phyloP scores from a whole-genome alignment of 2,888 invertebrate species.

The Ischnus inquisitorius region DNA sequence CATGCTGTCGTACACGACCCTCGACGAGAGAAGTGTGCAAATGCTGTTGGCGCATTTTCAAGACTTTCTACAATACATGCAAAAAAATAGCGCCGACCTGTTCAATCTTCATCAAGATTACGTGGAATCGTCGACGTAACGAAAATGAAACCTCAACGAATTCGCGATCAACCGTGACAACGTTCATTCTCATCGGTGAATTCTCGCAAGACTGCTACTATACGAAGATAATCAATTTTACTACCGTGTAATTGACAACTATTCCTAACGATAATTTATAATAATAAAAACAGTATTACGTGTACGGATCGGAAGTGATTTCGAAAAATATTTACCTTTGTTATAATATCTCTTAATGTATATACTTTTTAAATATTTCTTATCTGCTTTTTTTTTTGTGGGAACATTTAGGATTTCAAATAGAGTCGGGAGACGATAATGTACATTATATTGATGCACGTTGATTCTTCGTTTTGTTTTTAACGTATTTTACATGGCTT shows the following conservation, averaged over 20 bases:
- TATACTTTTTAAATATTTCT: too few species aligned
- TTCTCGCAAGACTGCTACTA: neutral
- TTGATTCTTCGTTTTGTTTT: too few species aligned
- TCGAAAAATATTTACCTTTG: neutral
- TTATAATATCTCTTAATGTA: too few species aligned
- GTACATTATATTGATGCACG: too few species aligned
- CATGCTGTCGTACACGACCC: slow-evolving; percentile 95
- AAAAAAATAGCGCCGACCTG: slow-evolving; percentile 92
- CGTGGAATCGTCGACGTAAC: slow-evolving; percentile 91
- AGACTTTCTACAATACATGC: slow-evolving; percentile 95
- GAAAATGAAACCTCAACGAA: neutral
- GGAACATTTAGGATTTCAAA: too few species aligned
- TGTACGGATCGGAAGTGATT: neutral
- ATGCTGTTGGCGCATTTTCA: slow-evolving; percentile 93
- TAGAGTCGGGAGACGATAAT: too few species aligned
- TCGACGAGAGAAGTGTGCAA: slow-evolving; percentile 96
- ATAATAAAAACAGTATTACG: slow-evolving; percentile 13
- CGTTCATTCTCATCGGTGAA: neutral
- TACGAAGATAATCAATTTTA: slow-evolving; percentile 21
- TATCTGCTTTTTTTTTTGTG: too few species aligned
- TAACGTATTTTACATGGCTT: too few species aligned
- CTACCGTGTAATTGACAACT: slow-evolving; percentile 8
- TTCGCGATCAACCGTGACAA: neutral
- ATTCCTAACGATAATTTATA: neutral
- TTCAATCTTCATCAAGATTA: slow-evolving; percentile 94